Conservation (phyloP, 2,888 invertebrate species). For the Orthosia incerta region DNA sequence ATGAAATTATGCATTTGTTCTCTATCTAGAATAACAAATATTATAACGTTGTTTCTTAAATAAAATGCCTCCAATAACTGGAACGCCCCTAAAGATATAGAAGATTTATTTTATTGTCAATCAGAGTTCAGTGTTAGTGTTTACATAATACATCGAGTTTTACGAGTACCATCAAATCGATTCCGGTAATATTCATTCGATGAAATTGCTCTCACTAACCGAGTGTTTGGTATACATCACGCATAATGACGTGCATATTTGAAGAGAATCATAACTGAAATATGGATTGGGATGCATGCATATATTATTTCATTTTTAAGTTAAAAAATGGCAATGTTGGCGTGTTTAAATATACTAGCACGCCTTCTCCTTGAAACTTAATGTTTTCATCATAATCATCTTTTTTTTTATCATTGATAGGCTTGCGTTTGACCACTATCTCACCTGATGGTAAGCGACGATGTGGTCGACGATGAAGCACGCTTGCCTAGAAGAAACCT, state of each 20-base stretch:
- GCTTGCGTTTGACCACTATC: too few species aligned
- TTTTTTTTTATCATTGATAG: too few species aligned
- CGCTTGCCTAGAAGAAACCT: too few species aligned
- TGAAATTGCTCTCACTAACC: conserved; percentile 38
- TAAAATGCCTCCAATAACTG: not conserved
- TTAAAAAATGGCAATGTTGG: too few species aligned
- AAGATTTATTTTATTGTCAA: conserved; percentile 43
- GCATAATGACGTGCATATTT: conserved; percentile 14
- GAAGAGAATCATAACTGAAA: not conserved
- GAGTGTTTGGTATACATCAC: conserved; percentile 5
- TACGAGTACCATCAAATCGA: conserved; percentile 47
- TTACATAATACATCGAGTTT: conserved; percentile 36
- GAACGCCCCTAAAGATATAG: not conserved
- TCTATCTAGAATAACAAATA: too few species aligned
- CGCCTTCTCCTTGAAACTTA: too few species aligned
- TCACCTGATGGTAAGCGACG: too few species aligned
- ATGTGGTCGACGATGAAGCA: too few species aligned
- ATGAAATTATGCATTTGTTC: too few species aligned
- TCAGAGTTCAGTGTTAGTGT: conserved; percentile 39
- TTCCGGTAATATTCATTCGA: conserved; percentile 40
- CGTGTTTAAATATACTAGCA: too few species aligned
- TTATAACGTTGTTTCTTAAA: not conserved
- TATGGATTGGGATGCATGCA: not conserved
- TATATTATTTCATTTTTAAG: too few species aligned
- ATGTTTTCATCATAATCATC: too few species aligned